Base-by-base conservation (phyloP, 2,888 invertebrate genomes). In the Yponomeuta malinellus region DNA sequence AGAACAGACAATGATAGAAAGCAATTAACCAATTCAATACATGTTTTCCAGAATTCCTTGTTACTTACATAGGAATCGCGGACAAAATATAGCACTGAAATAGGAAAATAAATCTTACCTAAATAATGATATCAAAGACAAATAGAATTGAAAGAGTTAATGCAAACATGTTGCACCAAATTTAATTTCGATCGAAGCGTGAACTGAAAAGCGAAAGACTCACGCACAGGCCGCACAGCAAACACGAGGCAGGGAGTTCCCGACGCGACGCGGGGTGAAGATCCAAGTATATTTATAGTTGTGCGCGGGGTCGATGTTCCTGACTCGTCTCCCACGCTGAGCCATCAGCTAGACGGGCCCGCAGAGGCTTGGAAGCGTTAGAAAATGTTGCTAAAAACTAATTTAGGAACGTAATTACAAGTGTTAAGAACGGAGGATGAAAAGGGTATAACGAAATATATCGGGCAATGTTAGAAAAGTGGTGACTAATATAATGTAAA, bases 231-330 rank as follows among this genome's bases (percentile, higher is more conserved):
- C n/a, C n/a, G n/a, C n/a, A 15, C 52, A 59, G 52, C 52, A 59
- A 59, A 59, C 15, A 59, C 52, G 52, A 59, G 52, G 64, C 65
- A 71, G 52, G 64, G 70, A 69, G 71, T 37, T 80, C 73, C 72
- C 71, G 72, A 72, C 82, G 83, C 70, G 70, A 70, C 83, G 83
- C 83, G 83, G 83, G 87, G 83, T 85, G 84, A 70, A 85, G 81
- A 71, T 72, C 72, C 73, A 72, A 65, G 84, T 86, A 81, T 89
- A 91, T 91, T 91, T 89, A 89, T 91, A 91, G 90, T 83, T 79
- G 80, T 82, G 81, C 78, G 81, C 87, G 89, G 90, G 90, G 90
- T 91, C 90, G 90, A 88, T 78, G 90, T 85, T 85, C 89, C 87
- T 79, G 73, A 71, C 78, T 75, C 79, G 79, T 89, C 89, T 89